Conservation (phyloP, 2,888 invertebrate genomes). For the Epinotia nisella region DNA sequence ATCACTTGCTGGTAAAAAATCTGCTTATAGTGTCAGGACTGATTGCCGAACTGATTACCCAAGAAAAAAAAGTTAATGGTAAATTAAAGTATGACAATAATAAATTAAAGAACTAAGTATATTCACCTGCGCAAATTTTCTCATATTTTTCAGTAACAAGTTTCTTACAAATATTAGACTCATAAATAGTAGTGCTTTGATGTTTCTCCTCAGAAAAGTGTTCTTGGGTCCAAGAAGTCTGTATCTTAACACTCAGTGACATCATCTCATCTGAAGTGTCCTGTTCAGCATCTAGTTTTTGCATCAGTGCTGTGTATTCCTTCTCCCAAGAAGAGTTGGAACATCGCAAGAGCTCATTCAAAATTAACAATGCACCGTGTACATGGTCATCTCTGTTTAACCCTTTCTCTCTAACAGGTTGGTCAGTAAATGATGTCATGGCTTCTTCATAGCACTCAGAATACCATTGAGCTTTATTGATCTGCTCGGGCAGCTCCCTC, state of each 20-base stretch:
- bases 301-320: constrained; percentile 89
- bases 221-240: constrained; percentile 64
- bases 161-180: constrained; percentile 94
- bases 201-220: constrained; percentile 68
- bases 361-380: constrained; percentile 95
- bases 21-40: too few species aligned
- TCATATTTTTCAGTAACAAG: constrained; percentile 93
- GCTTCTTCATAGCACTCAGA: constrained; percentile 97
- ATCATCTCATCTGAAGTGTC: constrained; percentile 81
- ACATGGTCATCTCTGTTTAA: constrained; percentile 94
- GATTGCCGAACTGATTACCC: too few species aligned
- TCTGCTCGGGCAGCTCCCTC: constrained; percentile 95
- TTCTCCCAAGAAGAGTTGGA: constrained; percentile 95
- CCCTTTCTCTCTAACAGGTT: constrained; percentile 82
- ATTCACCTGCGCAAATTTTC: constrained; percentile 87
- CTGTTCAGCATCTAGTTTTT: constrained; percentile 81
- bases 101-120: not conserved
- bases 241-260: constrained; percentile 79
- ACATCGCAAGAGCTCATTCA: constrained; percentile 96
- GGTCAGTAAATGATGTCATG: constrained; percentile 89
- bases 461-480: constrained; percentile 95
- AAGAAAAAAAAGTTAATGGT: too few species aligned
- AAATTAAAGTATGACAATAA: too few species aligned
- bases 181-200: constrained; percentile 81
- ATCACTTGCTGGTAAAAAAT: too few species aligned